phyloP scores from a whole-genome alignment of 1,140 invertebrate genomes.

The Lordiphosa collinella region DNA sequence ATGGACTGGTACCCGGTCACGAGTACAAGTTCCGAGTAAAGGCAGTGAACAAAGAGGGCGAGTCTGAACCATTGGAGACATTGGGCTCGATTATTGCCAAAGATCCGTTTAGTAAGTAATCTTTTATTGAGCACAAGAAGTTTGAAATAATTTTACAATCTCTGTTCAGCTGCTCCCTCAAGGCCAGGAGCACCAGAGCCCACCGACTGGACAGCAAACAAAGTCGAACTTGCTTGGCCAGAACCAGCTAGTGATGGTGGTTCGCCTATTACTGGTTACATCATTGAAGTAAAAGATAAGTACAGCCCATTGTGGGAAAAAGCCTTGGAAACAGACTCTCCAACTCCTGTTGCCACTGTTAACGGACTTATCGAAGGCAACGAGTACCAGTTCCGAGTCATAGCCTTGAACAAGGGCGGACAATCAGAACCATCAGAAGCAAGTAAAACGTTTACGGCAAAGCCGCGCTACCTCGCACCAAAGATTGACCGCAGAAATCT shows the following conservation, averaged over 20 bases:
- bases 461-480: conserved; percentile 94
- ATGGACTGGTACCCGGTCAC: conserved; percentile 93
- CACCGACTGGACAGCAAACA: conserved; percentile 94
- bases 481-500: conserved; percentile 96
- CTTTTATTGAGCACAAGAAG: neutral
- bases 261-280: conserved; percentile 94
- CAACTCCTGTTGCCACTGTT: conserved; percentile 87
- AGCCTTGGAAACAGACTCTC: conserved; percentile 88
- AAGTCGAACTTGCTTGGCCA: conserved; percentile 93
- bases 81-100: conserved; percentile 95
- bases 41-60: conserved; percentile 97
- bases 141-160: too few species aligned
- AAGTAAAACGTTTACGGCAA: conserved; percentile 94
- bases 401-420: conserved; percentile 96
- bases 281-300: conserved; percentile 98
- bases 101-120: conserved; percentile 89
- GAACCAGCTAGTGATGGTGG: conserved; percentile 92
- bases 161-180: conserved; percentile 84
- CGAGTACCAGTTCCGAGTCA: conserved; percentile 99
- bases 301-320: conserved; percentile 96
- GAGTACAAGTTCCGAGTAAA: conserved; percentile 99
- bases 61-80: conserved; percentile 97
- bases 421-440: conserved; percentile 92
- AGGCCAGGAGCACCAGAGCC: conserved; percentile 92
- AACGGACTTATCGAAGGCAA: conserved; percentile 96